phyloP scores from a whole-genome alignment of 2,888 invertebrate genomes.

The Rhagonycha fulva region DNA sequence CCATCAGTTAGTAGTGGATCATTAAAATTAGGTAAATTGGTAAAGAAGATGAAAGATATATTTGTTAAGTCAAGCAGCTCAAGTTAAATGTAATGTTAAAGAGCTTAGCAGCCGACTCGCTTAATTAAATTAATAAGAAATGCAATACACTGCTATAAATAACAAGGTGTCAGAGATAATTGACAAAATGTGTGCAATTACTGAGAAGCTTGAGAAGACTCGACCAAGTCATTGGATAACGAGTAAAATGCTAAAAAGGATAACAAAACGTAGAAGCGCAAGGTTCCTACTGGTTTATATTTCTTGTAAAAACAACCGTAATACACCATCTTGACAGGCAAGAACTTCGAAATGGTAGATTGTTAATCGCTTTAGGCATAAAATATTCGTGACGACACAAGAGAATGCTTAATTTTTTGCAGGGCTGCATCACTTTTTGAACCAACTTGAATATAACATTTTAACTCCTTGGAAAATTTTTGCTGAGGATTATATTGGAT shows the following conservation, averaged over 20 bases:
- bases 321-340: conserved; percentile 16
- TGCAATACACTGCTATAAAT: conserved; percentile 20
- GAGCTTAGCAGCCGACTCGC: conserved; percentile 13
- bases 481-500: no score
- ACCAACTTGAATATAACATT: neutral
- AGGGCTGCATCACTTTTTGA: neutral
- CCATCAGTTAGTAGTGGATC: neutral
- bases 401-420: neutral
- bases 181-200: conserved; percentile 24
- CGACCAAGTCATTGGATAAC: conserved; percentile 22
- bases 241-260: conserved; percentile 17
- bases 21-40: neutral
- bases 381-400: neutral
- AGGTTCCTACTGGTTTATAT: conserved; percentile 13
- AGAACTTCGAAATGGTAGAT: conserved; percentile 9
- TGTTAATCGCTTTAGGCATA: neutral
- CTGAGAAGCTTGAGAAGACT: conserved; percentile 18
- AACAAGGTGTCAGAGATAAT: conserved; percentile 19
- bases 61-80: neutral
- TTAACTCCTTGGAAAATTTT: neutral
- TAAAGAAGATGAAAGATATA: neutral
- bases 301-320: conserved; percentile 16
- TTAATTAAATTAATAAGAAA: conserved; percentile 27
- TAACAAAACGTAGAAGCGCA: conserved; percentile 3
- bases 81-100: conserved; percentile 7